These are phyloP conservation scores for Cremastinae sp. DNA, from an alignment of 2,888 invertebrate genomes.

Conservation along the genomic window DNA sequence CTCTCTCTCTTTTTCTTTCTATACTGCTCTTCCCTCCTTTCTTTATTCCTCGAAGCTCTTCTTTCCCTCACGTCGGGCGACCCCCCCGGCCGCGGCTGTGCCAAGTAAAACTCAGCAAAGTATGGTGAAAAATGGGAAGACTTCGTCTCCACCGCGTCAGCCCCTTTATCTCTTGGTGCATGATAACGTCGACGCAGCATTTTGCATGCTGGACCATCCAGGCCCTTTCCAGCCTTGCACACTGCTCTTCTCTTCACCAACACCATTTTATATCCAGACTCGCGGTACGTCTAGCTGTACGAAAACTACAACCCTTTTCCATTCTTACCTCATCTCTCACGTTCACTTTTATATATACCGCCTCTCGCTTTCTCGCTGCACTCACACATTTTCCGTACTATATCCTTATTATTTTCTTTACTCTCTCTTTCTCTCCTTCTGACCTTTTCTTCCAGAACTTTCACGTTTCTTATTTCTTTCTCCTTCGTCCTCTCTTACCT, in stretches of 20 bases:
- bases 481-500: too few species aligned
- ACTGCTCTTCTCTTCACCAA: slow-evolving; percentile 34
- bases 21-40: slow-evolving; percentile 33
- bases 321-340: neutral
- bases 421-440: slow-evolving; percentile 33
- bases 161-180: slow-evolving; percentile 75
- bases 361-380: slow-evolving; percentile 24
- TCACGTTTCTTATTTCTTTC: slow-evolving; percentile 21
- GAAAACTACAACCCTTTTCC: neutral
- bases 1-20: slow-evolving; percentile 37
- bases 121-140: slow-evolving; percentile 75
- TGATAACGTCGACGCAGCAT: slow-evolving; percentile 79
- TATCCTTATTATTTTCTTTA: slow-evolving; percentile 35
- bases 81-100: slow-evolving; percentile 64
- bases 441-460: slow-evolving; percentile 48
- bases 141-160: slow-evolving; percentile 76
- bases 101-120: slow-evolving; percentile 77
- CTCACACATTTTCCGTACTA: slow-evolving; percentile 8
- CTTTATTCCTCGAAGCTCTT: neutral
- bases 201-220: slow-evolving; percentile 75
- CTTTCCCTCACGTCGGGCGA: too few species aligned
- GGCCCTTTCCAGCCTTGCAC: slow-evolving; percentile 64
- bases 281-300: slow-evolving; percentile 14
- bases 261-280: slow-evolving; percentile 10
- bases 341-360: slow-evolving; percentile 10